Percentiles rank a stretch among this genome's conserved stretches.
Conservation (phyloP, 2,113 vertebrate species). For the Sciurus niger region DNA sequence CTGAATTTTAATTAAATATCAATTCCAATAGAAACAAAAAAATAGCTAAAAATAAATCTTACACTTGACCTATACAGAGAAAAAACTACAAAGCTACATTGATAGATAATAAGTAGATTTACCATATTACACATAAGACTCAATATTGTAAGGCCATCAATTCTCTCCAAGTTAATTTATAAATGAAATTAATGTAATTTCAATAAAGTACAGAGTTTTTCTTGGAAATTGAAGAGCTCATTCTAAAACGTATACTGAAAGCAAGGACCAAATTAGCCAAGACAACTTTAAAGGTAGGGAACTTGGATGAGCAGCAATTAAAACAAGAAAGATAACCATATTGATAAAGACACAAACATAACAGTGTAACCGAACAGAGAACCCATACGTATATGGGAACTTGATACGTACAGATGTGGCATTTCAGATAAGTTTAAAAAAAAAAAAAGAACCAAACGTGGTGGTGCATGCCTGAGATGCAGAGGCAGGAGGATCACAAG, state of each 20-base stretch:
- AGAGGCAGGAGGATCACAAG: no score
- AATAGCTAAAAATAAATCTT: slow-evolving; percentile 24
- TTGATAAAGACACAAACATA: not conserved
- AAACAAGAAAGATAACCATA: not conserved
- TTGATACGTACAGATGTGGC: not conserved
- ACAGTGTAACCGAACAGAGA: not conserved
- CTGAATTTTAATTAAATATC: slow-evolving; percentile 33
- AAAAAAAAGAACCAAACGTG: not conserved
- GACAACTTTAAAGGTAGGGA: not conserved
- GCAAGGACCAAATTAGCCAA: slow-evolving; percentile 44
- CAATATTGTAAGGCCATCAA: not conserved
- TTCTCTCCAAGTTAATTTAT: slow-evolving; percentile 7
- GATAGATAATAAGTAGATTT: not conserved
- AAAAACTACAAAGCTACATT: not conserved
- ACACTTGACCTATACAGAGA: not conserved
- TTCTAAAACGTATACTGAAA: slow-evolving; percentile 17
- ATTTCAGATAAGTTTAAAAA: not conserved
- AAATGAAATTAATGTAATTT: not conserved
- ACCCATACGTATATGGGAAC: not conserved
- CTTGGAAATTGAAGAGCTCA: not conserved
- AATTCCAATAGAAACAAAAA: slow-evolving; percentile 47
- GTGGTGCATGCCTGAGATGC: no score
- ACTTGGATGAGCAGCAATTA: not conserved
- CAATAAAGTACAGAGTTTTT: not conserved
- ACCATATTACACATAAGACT: not conserved